Base-by-base conservation (phyloP, 2,888 invertebrate genomes). In the Tipula unca region DNA sequence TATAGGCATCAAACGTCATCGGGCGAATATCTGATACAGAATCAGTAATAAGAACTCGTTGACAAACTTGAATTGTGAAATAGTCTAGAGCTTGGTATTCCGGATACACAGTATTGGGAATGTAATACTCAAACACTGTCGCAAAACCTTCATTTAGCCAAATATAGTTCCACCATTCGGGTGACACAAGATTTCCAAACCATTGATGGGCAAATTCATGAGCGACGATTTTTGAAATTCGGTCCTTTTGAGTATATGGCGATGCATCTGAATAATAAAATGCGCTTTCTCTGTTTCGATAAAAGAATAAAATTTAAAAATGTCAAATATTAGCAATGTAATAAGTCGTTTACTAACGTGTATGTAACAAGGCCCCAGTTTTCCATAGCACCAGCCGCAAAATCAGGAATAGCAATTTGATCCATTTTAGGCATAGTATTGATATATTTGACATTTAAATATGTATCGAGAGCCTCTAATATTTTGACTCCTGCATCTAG, bases 341-440 rank as follows among this genome's bases (percentile, higher is more conserved):
- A 32, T 39, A 39, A 39, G 10, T 10, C 39, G 1, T 20, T 69
- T 36, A 84, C 36, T 85, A 85, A 42, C 83, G 32, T 89, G 85
- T 90, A 91, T 1, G 96, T 96, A 36, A 96, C 94, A 82, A 98
- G 90, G 4, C 98, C 98, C 97, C 98, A 98, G 89, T 98, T 98
- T 89, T 98, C 97, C 97, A 98, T 98, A 54, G 97, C 97, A 29
- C 95, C 95, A 87, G 95, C 94, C 32, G 94, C 92, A 88, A 97
- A 97, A 88, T 97, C 95, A 0, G 97, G 96, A 10, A 98, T 93
- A 0, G 96, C 96, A 1, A 95, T 95, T 95, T 97, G 96, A 89
- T 98, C 97, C 88, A 96, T 93, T 91, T 97, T 97, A 1, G 20
- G 20, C 10, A 69, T 3, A 0, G 95, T 94, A 25, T 97, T 88